phyloP scores from a whole-genome alignment of 2,113 vertebrate genomes.

The Callopanchax toddi region DNA sequence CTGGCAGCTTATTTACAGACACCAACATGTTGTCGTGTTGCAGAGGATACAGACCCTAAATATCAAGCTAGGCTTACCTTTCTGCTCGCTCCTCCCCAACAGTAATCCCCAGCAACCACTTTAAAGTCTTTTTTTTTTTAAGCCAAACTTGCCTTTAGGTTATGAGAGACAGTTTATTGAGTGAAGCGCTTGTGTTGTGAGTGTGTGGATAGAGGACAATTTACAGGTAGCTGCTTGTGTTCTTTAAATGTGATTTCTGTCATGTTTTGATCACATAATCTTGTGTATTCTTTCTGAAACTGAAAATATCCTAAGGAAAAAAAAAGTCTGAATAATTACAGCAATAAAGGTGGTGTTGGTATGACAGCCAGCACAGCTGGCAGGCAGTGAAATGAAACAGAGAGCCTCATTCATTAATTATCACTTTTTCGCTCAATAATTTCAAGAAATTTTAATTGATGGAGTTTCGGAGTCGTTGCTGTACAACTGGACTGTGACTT shows the following conservation, averaged over 20 bases:
- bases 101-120: conserved; percentile 8
- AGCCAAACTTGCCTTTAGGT: conserved; percentile 1
- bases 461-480: conserved; percentile 18
- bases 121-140: background rate
- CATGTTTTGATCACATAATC: background rate
- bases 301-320: conserved; percentile 6
- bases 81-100: background rate
- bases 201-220: no score
- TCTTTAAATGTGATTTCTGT: background rate
- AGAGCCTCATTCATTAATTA: conserved; percentile 47
- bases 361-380: conserved; percentile 51
- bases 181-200: background rate
- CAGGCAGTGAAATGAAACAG: conserved; percentile 48
- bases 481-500: conserved; percentile 38
- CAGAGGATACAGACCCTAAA: background rate
- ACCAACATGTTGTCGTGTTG: background rate
- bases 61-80: background rate
- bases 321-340: conserved; percentile 37
- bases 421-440: conserved; percentile 37
- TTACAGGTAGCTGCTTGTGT: conserved; percentile 4
- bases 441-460: conserved; percentile 35
- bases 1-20: background rate
- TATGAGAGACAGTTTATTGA: background rate
- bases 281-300: background rate
- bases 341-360: conserved; percentile 9